Evolutionary conservation across 2,888 invertebrate genomes (phyloP).

Genomic region (Andrena flavipes): DNA sequence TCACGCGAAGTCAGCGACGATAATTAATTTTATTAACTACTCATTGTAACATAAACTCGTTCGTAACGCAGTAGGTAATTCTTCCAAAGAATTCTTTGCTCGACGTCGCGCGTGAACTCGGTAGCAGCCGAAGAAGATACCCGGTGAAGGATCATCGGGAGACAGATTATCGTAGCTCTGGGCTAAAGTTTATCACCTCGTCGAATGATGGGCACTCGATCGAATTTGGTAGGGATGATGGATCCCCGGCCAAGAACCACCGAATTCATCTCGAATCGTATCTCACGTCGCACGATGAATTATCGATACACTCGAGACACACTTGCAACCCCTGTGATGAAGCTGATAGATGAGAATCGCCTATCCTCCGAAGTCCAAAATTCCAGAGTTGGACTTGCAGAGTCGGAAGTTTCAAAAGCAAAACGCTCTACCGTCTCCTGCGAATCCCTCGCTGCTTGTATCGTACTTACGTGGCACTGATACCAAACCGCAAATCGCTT

Average conservation of each 20-base stretch:
- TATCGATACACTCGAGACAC: constrained; percentile 70
- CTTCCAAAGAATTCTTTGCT: too few species aligned
- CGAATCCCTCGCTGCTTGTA: constrained; percentile 38
- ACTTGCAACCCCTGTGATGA: constrained; percentile 24
- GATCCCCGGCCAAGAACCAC: constrained; percentile 60
- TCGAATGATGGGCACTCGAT: constrained; percentile 55
- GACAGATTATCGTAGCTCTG: constrained; percentile 29
- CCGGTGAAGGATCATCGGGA: constrained; percentile 11
- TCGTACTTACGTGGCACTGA: constrained; percentile 20
- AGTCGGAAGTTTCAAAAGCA: constrained; percentile 3
- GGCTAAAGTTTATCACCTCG: constrained; percentile 57
- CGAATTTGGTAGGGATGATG: constrained; percentile 65
- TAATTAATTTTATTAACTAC: too few species aligned
- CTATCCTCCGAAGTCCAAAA: constrained; percentile 15
- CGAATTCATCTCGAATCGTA: constrained; percentile 65
- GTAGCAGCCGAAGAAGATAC: too few species aligned
- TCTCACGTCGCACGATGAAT: constrained; percentile 58
- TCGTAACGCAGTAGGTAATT: background rate
- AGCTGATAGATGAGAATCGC: constrained; percentile 61
- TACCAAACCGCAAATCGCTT: constrained; percentile 55
- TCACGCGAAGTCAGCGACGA: too few species aligned
- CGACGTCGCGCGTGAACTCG: too few species aligned
- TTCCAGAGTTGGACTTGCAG: background rate
- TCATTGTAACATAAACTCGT: background rate
- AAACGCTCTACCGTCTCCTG: constrained; percentile 13